These are phyloP conservation scores for Clistopyga incitator DNA, from an alignment of 2,888 invertebrate species.

Conservation along the genomic window DNA sequence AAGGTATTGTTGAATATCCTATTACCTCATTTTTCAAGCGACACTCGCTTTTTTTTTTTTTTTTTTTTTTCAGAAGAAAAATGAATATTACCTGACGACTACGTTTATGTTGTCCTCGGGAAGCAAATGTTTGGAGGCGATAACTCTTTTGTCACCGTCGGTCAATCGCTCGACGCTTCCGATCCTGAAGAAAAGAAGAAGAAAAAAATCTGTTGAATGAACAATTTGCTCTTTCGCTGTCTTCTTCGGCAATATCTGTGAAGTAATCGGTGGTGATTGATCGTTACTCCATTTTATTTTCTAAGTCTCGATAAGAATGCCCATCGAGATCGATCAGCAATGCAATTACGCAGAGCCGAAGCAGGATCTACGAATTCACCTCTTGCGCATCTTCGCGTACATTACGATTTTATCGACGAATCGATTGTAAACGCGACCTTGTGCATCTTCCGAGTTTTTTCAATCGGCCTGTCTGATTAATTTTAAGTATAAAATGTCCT, in stretches of 20 bases:
- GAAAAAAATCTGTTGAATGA: slow-evolving; percentile 39
- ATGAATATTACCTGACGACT: slow-evolving; percentile 89
- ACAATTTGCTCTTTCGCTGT: neutral
- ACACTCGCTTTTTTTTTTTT: neutral
- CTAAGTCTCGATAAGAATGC: neutral
- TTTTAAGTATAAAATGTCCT: neutral
- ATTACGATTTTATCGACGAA: slow-evolving; percentile 3
- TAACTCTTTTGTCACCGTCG: slow-evolving; percentile 84
- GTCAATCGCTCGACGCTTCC: slow-evolving; percentile 85
- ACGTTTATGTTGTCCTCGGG: slow-evolving; percentile 95
- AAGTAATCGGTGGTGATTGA: slow-evolving; percentile 5
- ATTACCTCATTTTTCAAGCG: neutral
- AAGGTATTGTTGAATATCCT: too few relatives aligned
- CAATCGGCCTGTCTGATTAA: neutral
- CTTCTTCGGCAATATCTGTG: too few relatives aligned
- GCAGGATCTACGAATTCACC: slow-evolving; percentile 7
- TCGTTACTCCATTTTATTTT: slow-evolving; percentile 5
- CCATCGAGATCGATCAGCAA: neutral
- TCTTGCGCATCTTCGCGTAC: slow-evolving; percentile 16
- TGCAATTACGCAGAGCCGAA: neutral
- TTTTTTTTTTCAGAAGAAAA: neutral
- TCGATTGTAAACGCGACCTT: slow-evolving; percentile 10
- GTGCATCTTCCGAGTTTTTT: slow-evolving; percentile 14
- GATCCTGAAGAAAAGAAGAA: slow-evolving; percentile 75
- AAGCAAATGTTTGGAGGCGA: slow-evolving; percentile 84